phyloP scores from a whole-genome alignment of 2,113 vertebrate species.

The Laterallus jamaicensis region DNA sequence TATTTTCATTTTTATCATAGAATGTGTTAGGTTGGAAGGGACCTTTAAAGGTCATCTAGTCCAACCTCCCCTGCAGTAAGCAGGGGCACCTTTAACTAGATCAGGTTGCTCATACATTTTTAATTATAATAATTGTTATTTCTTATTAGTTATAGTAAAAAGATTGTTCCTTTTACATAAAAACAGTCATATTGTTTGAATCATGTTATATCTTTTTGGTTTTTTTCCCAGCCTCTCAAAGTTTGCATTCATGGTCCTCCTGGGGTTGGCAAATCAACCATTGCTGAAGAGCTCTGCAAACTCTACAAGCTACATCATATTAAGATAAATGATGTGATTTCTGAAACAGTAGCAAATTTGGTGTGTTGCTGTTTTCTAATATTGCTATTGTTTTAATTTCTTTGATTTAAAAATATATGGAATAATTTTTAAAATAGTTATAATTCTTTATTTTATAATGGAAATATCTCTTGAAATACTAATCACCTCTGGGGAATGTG shows the following conservation, averaged over 20 bases:
- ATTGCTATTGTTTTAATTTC: background rate
- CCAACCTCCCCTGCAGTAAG: no score
- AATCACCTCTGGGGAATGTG: background rate
- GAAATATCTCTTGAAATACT: background rate
- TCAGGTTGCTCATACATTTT: background rate
- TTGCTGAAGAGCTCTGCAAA: slow-evolving; percentile 79
- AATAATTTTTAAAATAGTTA: background rate
- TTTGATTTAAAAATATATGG: background rate
- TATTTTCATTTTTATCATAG: background rate
- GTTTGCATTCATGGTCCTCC: slow-evolving; percentile 89
- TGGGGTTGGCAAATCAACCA: slow-evolving; percentile 85
- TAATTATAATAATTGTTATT: background rate
- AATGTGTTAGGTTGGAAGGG: no score
- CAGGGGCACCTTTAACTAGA: no score
- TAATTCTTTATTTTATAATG: background rate
- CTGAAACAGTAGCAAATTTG: slow-evolving; percentile 81
- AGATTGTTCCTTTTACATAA: background rate
- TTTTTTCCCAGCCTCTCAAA: slow-evolving; percentile 82
- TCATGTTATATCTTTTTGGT: background rate
- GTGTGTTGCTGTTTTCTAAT: slow-evolving; percentile 71
- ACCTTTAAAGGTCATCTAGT: no score
- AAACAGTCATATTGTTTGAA: background rate
- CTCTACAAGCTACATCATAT: slow-evolving; percentile 88
- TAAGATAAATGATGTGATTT: slow-evolving; percentile 76
- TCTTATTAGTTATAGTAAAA: background rate